phyloP scores from a whole-genome alignment of 2,113 vertebrate species.

The Loxodonta africana region DNA sequence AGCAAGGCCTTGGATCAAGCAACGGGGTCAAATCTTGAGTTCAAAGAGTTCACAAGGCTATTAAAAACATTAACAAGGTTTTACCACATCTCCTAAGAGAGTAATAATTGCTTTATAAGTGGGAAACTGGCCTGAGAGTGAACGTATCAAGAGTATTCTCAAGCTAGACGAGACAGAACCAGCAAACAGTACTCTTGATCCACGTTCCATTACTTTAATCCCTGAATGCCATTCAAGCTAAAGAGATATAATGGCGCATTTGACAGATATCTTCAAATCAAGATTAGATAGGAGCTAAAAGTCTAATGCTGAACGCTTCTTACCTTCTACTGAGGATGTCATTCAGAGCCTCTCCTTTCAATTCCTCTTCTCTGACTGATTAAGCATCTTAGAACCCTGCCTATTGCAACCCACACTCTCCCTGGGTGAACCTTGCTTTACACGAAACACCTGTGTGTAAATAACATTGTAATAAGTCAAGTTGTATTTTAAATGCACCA shows the following conservation, averaged over 20 bases:
- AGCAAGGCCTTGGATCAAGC: background rate
- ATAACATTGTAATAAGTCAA: slow-evolving; percentile 16
- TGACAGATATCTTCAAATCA: slow-evolving; percentile 71
- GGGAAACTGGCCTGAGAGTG: slow-evolving; percentile 15
- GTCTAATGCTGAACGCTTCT: slow-evolving; percentile 1
- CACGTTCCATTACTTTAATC: slow-evolving; percentile 69
- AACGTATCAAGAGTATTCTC: slow-evolving; percentile 52
- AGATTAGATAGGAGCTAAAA: slow-evolving; percentile 76
- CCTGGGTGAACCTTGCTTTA: background rate
- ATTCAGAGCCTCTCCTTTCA: slow-evolving; percentile 65
- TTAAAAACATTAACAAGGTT: slow-evolving; percentile 15
- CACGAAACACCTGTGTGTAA: slow-evolving; percentile 40
- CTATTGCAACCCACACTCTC: background rate
- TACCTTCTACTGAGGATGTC: slow-evolving; percentile 59
- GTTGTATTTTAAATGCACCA: background rate
- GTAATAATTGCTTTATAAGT: slow-evolving; percentile 64
- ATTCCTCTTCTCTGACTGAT: slow-evolving; percentile 7
- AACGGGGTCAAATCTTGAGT: background rate
- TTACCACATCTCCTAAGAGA: background rate
- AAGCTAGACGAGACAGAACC: slow-evolving; percentile 62
- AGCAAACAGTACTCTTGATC: slow-evolving; percentile 61
- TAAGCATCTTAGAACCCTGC: background rate
- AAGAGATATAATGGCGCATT: slow-evolving; percentile 67
- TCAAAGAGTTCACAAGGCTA: background rate
- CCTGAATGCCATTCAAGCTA: slow-evolving; percentile 64